Evolutionary conservation across 2,797 vertebrate genomes (phyloP).

Genomic region (Silurus lanzhouensis): DNA sequence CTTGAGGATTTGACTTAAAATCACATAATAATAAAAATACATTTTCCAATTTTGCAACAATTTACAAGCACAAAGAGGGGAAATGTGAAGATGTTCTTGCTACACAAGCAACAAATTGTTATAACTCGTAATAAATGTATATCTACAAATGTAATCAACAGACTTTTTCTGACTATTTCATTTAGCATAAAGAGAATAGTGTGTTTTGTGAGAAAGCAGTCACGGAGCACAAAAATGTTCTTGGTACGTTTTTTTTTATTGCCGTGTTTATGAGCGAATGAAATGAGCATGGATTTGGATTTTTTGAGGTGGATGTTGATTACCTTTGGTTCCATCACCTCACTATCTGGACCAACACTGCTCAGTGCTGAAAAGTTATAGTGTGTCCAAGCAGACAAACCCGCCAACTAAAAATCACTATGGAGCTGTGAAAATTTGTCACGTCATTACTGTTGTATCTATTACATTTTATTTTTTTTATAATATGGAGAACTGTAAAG

Average conservation of each 20-base stretch:
- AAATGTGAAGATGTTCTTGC: neutral
- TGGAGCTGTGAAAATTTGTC: neutral
- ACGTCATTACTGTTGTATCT: neutral
- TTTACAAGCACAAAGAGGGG: neutral
- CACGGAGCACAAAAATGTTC: neutral
- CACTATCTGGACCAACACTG: neutral
- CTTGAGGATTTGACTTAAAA: neutral
- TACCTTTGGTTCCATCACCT: neutral
- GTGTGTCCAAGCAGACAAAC: neutral
- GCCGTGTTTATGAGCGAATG: neutral
- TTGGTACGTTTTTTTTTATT: slow-evolving; percentile 28
- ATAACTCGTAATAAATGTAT: neutral
- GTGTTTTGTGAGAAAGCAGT: neutral
- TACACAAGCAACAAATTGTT: neutral
- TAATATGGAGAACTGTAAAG: neutral
- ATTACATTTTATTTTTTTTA: neutral
- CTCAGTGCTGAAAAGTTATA: neutral
- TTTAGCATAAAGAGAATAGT: neutral
- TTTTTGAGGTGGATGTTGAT: neutral
- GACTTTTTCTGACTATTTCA: neutral
- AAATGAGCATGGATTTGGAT: too few relatives aligned
- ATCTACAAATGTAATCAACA: neutral
- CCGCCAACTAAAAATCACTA: neutral
- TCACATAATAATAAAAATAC: too few relatives aligned
- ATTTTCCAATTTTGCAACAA: too few relatives aligned